Conservation (phyloP, 2,797 vertebrate genomes). For the Nyctibius grandis region DNA sequence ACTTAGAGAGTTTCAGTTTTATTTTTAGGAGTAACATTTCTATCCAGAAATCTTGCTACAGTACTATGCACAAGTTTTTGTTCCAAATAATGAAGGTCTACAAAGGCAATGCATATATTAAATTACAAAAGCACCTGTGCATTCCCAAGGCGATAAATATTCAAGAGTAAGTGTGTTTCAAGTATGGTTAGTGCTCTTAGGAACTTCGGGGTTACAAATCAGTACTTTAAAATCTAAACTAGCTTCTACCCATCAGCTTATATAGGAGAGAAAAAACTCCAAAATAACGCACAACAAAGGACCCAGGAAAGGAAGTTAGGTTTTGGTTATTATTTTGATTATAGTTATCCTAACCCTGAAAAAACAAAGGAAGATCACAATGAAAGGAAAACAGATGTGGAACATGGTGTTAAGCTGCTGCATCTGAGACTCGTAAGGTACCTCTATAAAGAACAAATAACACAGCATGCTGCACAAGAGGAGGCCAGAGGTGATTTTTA, state of each 20-base stretch:
- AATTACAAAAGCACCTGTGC: not conserved
- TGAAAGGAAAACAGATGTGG: constrained; percentile 8
- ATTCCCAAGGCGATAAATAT: not conserved
- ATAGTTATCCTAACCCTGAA: constrained; percentile 8
- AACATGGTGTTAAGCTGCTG: constrained; percentile 29
- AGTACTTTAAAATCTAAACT: not conserved
- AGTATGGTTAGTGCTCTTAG: not conserved
- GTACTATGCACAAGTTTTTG: not conserved
- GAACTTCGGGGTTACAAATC: not conserved
- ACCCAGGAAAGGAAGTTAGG: constrained; percentile 32
- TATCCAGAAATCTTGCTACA: not conserved
- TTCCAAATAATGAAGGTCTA: not conserved
- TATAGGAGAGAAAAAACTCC: not conserved
- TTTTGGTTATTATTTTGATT: constrained; percentile 57
- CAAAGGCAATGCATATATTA: not conserved
- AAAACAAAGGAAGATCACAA: constrained; percentile 19
- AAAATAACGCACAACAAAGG: constrained; percentile 15
- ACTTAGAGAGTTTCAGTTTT: not conserved
- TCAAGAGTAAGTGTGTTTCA: not conserved
- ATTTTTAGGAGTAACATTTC: not conserved
- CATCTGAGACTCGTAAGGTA: constrained; percentile 19
- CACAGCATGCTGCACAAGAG: not conserved
- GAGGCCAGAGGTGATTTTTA: not conserved
- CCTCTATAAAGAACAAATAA: not conserved
- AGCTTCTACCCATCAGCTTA: not conserved